Evolutionary conservation across 2,888 invertebrate genomes (phyloP).

Genomic region (Sympetrum striolatum): DNA sequence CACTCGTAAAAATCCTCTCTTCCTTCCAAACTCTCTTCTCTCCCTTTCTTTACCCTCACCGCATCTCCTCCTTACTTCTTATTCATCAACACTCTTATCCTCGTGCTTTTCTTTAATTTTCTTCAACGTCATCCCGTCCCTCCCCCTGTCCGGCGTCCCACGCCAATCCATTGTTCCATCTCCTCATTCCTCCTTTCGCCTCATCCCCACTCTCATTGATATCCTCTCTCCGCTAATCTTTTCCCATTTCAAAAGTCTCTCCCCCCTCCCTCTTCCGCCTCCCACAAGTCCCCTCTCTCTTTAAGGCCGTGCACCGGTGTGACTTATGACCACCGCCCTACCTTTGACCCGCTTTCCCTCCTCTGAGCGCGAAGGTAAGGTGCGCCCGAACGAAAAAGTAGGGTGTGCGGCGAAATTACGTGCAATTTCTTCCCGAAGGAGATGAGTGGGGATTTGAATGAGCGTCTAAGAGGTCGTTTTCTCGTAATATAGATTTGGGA

Average conservation of each 20-base stretch:
- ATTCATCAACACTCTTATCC: not conserved
- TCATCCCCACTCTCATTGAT: not conserved
- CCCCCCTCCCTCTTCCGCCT: not conserved
- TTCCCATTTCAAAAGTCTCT: not conserved
- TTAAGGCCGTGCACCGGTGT: slow-evolving; percentile 2
- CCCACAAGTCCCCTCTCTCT: not conserved
- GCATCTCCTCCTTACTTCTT: not conserved
- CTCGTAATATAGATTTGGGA: not conserved
- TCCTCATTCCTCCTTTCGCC: not conserved
- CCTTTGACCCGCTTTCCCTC: slow-evolving; percentile 40
- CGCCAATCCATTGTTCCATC: slow-evolving; percentile 19
- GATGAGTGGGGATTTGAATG: not conserved
- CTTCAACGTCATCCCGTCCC: slow-evolving; percentile 9
- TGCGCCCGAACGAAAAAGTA: not conserved
- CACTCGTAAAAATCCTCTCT: not conserved
- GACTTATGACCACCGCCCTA: slow-evolving; percentile 44
- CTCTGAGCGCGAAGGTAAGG: not conserved
- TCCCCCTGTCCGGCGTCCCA: slow-evolving; percentile 2
- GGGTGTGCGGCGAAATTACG: not conserved
- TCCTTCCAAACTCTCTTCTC: not conserved
- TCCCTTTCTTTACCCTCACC: not conserved
- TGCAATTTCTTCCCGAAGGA: not conserved
- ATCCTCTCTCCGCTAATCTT: not conserved
- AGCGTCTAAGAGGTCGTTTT: not conserved
- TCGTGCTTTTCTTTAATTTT: slow-evolving; percentile 24